A percentile compares a stretch with the other conserved stretches of the same genome.
Evolutionary conservation across 2,888 invertebrate genomes (phyloP).

Genomic region (Phyto melanocephala): DNA sequence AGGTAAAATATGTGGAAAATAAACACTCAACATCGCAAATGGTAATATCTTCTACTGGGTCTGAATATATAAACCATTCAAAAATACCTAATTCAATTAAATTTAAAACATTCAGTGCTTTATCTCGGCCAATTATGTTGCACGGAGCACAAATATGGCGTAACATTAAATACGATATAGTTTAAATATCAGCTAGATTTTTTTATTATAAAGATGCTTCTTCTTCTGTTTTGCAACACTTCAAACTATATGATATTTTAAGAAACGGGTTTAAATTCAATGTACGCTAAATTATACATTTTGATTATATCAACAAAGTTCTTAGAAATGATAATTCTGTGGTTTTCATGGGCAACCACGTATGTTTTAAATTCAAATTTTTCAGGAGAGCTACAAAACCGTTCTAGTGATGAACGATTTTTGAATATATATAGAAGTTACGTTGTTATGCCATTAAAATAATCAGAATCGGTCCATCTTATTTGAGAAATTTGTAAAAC

Average conservation of each 20-base stretch:
- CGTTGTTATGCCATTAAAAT: no score
- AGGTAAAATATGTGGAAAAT: no score
- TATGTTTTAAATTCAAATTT: no score
- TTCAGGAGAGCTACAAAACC: no score
- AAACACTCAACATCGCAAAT: no score
- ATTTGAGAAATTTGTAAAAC: no score
- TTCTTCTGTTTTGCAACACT: constrained; percentile 1
- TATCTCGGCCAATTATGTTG: neutral
- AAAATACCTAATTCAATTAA: neutral
- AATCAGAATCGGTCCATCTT: no score
- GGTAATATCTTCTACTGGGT: neutral
- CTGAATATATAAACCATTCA: neutral
- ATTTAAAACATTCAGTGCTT: neutral
- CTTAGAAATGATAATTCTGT: no score
- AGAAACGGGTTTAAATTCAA: constrained; percentile 6
- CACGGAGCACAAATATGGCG: constrained; percentile 20
- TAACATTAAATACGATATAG: neutral
- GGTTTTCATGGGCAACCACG: no score
- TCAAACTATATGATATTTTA: constrained; percentile 13
- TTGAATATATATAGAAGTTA: no score
- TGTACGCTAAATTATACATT: constrained; percentile 13
- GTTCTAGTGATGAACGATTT: no score
- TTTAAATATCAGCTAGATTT: constrained; percentile 9
- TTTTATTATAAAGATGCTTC: constrained; percentile 7
- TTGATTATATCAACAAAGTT: constrained; percentile 6